Conservation (phyloP, 2,888 invertebrate species). For the Sphaeridia pumilis region DNA sequence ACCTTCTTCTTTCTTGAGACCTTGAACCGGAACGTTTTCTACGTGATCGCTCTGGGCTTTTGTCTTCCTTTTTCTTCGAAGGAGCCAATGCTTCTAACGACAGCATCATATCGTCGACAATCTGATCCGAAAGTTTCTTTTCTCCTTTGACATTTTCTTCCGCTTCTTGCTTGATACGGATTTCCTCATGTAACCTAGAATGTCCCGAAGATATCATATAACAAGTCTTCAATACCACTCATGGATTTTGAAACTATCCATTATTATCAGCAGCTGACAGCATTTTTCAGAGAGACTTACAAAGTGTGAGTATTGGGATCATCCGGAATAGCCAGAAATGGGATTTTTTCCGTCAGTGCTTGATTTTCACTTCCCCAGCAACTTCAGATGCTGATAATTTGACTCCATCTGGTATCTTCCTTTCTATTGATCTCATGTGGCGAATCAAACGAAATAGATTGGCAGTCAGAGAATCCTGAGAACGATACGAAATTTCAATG, state of each 20-base stretch:
- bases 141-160: slow-evolving; percentile 38
- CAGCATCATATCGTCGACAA: slow-evolving; percentile 62
- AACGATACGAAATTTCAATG: too few species aligned
- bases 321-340: slow-evolving; percentile 69
- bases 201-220: slow-evolving; percentile 2
- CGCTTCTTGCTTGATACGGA: slow-evolving; percentile 38
- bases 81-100: slow-evolving; percentile 75
- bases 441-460: slow-evolving; percentile 89
- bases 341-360: slow-evolving; percentile 58
- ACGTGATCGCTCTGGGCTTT: slow-evolving; percentile 14
- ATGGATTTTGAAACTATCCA: not conserved
- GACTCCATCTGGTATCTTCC: slow-evolving; percentile 14
- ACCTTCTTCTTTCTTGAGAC: slow-evolving; percentile 8
- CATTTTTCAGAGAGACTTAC: slow-evolving; percentile 16
- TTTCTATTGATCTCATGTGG: slow-evolving; percentile 61
- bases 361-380: slow-evolving; percentile 41
- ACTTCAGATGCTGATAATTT: not conserved
- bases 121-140: slow-evolving; percentile 44
- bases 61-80: slow-evolving; percentile 39
- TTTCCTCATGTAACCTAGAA: slow-evolving; percentile 39
- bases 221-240: not conserved
- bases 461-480: slow-evolving; percentile 76
- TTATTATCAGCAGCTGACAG: not conserved
- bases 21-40: slow-evolving; percentile 5
- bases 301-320: slow-evolving; percentile 47